Conservation (phyloP, 92 coral and sea anemone genomes). For the Porites cylindrica region DNA sequence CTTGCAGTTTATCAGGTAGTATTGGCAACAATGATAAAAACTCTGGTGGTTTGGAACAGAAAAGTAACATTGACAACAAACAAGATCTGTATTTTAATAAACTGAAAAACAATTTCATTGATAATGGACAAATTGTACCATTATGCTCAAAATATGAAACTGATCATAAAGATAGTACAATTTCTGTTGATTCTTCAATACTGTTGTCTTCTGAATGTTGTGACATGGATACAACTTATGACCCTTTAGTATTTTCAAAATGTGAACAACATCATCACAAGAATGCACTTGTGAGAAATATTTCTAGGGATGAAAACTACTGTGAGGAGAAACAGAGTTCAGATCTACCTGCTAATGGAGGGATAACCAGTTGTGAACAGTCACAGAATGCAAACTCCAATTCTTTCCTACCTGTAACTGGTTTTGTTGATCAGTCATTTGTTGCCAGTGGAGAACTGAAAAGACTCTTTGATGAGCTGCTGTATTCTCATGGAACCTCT, state of each 20-base stretch:
- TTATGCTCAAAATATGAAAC: not conserved
- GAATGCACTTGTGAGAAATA: not conserved
- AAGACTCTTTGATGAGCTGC: constrained; percentile 14
- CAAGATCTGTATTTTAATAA: too few relatives aligned
- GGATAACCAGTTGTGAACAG: not conserved
- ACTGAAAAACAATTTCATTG: not conserved
- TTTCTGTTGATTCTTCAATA: not conserved
- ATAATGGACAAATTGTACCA: not conserved
- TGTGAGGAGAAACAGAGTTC: not conserved
- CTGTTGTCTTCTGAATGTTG: not conserved
- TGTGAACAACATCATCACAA: not conserved
- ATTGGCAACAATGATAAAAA: not conserved
- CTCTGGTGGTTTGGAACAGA: not conserved
- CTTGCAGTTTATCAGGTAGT: not conserved
- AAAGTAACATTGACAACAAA: not conserved
- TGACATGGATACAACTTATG: too few relatives aligned
- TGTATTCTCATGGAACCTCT: not conserved
- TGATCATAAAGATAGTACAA: too few relatives aligned
- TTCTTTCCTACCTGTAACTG: constrained; percentile 73
- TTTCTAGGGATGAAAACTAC: not conserved
- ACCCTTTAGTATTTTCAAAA: not conserved
- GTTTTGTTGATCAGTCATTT: constrained; percentile 60
- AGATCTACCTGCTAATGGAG: not conserved
- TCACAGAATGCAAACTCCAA: not conserved
- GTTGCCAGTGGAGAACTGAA: constrained; percentile 41